Percentiles rank a stretch among this genome's conserved stretches.
Evolutionary conservation across 2,797 vertebrate genomes (phyloP).

Genomic region (Stomatorhinus walkeri): DNA sequence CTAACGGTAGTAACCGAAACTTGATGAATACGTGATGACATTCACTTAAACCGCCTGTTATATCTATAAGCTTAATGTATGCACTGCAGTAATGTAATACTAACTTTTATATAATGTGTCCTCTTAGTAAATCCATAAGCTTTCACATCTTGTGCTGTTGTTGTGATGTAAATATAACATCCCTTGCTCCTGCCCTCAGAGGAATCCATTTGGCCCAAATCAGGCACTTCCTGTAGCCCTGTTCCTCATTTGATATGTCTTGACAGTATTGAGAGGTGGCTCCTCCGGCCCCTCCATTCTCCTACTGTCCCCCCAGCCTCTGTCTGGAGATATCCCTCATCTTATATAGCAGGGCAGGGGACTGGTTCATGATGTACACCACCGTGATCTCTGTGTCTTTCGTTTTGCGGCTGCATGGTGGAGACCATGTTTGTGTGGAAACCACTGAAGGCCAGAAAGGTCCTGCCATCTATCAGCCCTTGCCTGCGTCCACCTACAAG

Average conservation of each 20-base stretch:
- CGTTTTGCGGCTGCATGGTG: neutral
- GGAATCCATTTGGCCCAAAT: neutral
- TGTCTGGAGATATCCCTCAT: neutral
- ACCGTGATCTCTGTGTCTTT: neutral
- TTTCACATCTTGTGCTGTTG: neutral
- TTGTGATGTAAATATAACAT: neutral
- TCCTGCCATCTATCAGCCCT: neutral
- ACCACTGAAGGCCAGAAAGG: conserved; percentile 25
- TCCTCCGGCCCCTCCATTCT: neutral
- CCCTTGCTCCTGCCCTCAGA: neutral
- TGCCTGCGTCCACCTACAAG: neutral
- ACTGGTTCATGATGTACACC: neutral
- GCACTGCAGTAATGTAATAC: neutral
- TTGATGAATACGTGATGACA: neutral
- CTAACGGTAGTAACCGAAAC: neutral
- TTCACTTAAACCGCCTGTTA: neutral
- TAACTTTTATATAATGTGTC: neutral
- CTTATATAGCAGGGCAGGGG: neutral
- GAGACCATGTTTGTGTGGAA: conserved; percentile 39
- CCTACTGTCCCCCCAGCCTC: neutral
- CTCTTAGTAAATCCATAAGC: neutral
- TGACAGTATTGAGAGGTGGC: neutral
- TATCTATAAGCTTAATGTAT: neutral
- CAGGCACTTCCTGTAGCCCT: conserved; percentile 2
- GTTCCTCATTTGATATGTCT: neutral